These are phyloP conservation scores for Varecia variegata DNA, from an alignment of 2,797 vertebrate genomes.

Conservation along the genomic window DNA sequence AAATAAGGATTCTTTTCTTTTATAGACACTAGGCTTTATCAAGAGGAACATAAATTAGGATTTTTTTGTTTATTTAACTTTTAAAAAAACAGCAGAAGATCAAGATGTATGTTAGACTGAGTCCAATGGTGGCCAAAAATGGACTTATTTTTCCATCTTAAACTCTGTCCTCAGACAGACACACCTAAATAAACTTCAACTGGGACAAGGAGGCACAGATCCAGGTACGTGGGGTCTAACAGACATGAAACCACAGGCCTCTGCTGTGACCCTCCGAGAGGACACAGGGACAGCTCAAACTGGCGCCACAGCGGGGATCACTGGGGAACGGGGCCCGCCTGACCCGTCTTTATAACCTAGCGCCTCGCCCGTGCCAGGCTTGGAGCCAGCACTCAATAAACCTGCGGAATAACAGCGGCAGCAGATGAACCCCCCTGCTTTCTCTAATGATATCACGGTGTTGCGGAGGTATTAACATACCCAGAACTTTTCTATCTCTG, in stretches of 20 bases:
- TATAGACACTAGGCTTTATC: not conserved
- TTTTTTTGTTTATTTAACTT: not conserved
- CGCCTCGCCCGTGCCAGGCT: not conserved
- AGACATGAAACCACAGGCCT: not conserved
- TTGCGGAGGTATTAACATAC: not conserved
- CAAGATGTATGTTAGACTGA: not conserved
- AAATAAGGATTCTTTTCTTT: slow-evolving; percentile 25
- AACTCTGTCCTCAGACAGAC: slow-evolving; percentile 42
- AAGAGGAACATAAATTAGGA: slow-evolving; percentile 14
- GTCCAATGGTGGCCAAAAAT: not conserved
- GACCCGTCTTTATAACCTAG: not conserved
- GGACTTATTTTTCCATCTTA: slow-evolving; percentile 1
- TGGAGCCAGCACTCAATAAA: not conserved
- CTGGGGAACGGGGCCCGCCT: not conserved
- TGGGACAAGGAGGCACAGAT: slow-evolving; percentile 40
- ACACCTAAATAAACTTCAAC: slow-evolving; percentile 32
- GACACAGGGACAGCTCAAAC: not conserved
- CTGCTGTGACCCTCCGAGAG: not conserved
- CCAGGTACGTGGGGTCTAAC: not conserved
- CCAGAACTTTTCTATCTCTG: not conserved
- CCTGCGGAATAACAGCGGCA: not conserved
- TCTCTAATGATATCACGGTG: not conserved
- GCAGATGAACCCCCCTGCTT: not conserved
- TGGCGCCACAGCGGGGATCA: rapidly evolving
- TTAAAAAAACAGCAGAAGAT: not conserved